Conservation (phyloP, 1,140 invertebrate genomes). For the Octopus sinensis region DNA sequence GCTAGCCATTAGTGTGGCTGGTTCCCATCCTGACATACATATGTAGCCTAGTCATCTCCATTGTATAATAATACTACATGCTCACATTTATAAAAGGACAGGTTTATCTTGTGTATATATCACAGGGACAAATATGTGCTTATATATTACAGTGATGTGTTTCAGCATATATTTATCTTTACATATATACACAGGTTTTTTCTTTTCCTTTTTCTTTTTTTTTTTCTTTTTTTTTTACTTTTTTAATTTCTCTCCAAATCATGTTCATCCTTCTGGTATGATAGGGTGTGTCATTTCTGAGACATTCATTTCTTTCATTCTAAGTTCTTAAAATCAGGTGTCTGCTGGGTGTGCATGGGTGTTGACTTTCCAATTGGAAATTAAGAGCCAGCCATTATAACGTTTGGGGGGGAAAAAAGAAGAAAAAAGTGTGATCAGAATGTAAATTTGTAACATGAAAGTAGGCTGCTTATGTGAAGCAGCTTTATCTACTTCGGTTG, state of each 20-base stretch:
- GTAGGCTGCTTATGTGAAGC: background rate
- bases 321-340: conserved; percentile 10
- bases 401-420: background rate
- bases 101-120: conserved; percentile 1
- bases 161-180: conserved; percentile 5
- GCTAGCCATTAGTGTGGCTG: conserved; percentile 32
- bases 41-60: conserved; percentile 14
- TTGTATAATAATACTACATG: conserved; percentile 10
- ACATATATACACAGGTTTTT: conserved; percentile 6
- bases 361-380: conserved; percentile 5
- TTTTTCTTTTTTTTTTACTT: background rate
- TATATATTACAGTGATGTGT: background rate
- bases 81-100: background rate
- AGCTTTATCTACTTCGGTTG: background rate
- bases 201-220: background rate
- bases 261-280: conserved; percentile 12
- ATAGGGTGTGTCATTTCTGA: background rate
- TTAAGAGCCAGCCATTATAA: background rate
- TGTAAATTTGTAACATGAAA: background rate
- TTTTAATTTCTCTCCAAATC: background rate
- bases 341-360: conserved; percentile 11
- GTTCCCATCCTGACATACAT: conserved; percentile 11
- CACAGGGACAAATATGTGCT: background rate
- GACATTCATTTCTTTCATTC: conserved; percentile 1
- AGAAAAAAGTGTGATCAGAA: background rate